A percentile compares a stretch with the other conserved stretches of the same genome.
phyloP scores from a whole-genome alignment of 2,113 vertebrate species.

The Clarias batrachus region DNA sequence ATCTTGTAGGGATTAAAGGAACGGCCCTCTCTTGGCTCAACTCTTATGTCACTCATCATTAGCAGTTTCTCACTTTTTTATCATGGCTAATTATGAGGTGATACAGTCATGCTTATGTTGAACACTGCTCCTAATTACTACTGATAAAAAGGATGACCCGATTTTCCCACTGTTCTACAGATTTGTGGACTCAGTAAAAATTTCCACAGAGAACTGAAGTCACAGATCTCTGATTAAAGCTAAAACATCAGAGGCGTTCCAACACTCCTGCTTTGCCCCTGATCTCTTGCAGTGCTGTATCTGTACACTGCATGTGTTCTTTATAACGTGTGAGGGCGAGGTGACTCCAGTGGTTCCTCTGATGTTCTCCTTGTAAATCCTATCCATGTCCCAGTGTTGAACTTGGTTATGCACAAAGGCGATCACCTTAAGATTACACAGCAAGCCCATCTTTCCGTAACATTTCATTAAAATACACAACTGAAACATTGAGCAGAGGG shows the following conservation, averaged over 20 bases:
- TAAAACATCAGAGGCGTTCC: background rate
- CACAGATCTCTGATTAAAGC: slow-evolving; percentile 3
- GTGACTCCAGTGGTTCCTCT: background rate
- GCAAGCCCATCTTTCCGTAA: background rate
- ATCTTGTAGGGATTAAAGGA: too few relatives aligned
- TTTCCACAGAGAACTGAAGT: slow-evolving; percentile 5
- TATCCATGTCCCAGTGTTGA: background rate
- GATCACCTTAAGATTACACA: background rate
- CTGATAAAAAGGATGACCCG: slow-evolving; percentile 2
- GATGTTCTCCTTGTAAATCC: background rate
- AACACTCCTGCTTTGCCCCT: background rate
- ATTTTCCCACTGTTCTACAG: background rate
- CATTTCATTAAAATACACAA: background rate
- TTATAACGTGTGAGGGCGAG: background rate
- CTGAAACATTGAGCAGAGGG: too few relatives aligned
- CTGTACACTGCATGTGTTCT: background rate
- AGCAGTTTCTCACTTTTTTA: background rate
- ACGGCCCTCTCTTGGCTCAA: too few relatives aligned
- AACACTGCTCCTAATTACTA: background rate
- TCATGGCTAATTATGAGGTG: background rate
- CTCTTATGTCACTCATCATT: too few relatives aligned
- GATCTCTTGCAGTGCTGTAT: background rate
- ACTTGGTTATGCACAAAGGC: background rate
- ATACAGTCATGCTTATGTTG: background rate
- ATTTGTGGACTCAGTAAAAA: background rate